Base-by-base conservation (phyloP, 2,888 invertebrate genomes). In the Homarus gammarus region DNA sequence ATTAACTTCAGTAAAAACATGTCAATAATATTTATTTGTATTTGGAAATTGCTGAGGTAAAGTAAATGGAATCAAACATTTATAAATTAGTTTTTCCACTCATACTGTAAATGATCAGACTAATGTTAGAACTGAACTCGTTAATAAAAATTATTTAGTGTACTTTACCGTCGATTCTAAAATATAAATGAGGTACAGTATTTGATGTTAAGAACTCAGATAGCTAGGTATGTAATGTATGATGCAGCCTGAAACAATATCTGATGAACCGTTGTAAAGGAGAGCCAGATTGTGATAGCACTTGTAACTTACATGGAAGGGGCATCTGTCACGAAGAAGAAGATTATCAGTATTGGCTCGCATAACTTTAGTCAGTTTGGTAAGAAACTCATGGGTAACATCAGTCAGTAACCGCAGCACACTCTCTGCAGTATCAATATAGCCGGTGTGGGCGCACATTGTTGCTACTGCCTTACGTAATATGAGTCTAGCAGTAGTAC, bases 401-500 rank as follows among this genome's bases (percentile, higher is more conserved):
- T 92, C 92, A 10, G 92, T 92, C 36, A 92, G 72, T 31, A 90
- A 38, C 22, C 89, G 82, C 44, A 92, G 84, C 27, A 92, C 92
- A 75, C 88, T 89, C 31, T 92, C 92, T 38, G 85, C 83, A 15
- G 92, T 90, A 73, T 92, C 92, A 33, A 92, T 92, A 81, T 88
- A 92, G 22, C 92, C 92, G 12, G 92, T 75, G 72, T 92, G 92
- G 22, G 90, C 92, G 68, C 88, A 86, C 38, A 92, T 68, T 27
- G 84, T 81, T n/a, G 92, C 92, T 38, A 92, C 90, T 10, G 92
- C 90, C 81, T 92, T 90, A 12, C 90, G 70, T n/a, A 92, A 64
- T 49, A 92, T 92, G 31, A 90, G 83, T 36, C 90, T 72, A 15
- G 92, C 92, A 2, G 90, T 90, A 22, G 86, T 68, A 18, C 82